Percentiles rank a stretch among this genome's conserved stretches.
These are phyloP conservation scores for Graptemys geographica DNA, from an alignment of 2,797 vertebrate genomes.

Conservation along the genomic window DNA sequence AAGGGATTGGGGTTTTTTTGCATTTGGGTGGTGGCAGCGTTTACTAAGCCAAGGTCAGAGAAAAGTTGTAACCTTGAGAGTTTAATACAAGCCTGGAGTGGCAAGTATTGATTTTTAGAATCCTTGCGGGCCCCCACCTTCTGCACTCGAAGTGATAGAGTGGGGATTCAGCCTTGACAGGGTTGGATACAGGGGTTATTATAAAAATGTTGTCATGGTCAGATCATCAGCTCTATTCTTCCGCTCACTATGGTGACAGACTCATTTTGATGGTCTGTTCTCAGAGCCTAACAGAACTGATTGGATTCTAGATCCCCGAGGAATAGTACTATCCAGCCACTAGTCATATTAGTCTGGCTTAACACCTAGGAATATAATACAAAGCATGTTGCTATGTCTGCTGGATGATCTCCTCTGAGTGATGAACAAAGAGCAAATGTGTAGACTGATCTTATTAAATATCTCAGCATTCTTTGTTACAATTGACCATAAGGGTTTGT, in stretches of 20 bases:
- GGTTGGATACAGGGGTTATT: neutral
- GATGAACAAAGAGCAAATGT: neutral
- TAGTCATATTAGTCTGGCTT: neutral
- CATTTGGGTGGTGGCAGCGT: too few relatives aligned
- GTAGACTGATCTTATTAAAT: neutral
- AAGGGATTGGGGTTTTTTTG: too few relatives aligned
- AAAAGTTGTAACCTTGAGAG: too few relatives aligned
- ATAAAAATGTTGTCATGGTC: neutral
- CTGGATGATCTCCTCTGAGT: neutral
- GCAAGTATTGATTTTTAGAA: too few relatives aligned
- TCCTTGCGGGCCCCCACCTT: too few relatives aligned
- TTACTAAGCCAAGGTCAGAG: too few relatives aligned
- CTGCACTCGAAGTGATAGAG: too few relatives aligned
- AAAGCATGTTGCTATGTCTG: neutral
- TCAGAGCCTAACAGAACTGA: neutral
- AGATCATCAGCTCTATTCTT: neutral
- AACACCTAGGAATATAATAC: neutral
- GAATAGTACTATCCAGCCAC: neutral
- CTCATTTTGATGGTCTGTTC: neutral
- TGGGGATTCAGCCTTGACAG: too few relatives aligned
- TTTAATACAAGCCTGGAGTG: too few relatives aligned
- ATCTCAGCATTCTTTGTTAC: neutral
- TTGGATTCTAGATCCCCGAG: neutral
- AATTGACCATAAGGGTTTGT: neutral
- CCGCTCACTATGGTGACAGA: neutral